Conservation (phyloP, 2,888 invertebrate genomes). For the Sinotaia quadrata region DNA sequence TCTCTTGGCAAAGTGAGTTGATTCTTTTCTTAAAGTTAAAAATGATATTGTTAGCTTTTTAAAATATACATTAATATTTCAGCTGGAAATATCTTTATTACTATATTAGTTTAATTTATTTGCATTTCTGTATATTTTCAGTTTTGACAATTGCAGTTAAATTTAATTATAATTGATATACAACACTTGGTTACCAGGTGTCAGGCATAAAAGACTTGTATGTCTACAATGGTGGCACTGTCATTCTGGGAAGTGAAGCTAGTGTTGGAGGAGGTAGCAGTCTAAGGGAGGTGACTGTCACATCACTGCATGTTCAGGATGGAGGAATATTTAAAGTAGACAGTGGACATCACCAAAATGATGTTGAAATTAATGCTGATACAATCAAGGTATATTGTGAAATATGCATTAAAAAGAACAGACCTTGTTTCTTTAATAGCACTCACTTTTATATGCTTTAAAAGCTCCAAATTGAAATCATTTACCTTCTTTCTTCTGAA, state of each 20-base stretch:
- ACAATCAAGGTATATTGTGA: conserved; percentile 17
- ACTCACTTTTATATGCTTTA: too few species aligned
- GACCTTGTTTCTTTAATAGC: too few species aligned
- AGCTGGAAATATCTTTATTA: too few species aligned
- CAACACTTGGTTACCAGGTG: conserved; percentile 45
- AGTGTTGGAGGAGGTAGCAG: conserved; percentile 42
- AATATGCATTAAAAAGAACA: too few species aligned
- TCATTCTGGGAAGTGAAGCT: conserved; percentile 47
- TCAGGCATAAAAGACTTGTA: conserved; percentile 57
- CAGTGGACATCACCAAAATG: conserved; percentile 22
- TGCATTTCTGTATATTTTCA: too few species aligned
- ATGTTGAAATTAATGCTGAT: conserved; percentile 20
- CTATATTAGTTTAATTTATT: too few species aligned
- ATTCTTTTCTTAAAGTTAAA: neutral
- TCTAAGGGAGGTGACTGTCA: conserved; percentile 38
- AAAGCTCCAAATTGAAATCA: too few species aligned
- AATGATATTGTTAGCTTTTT: too few species aligned
- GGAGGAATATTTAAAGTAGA: conserved; percentile 51
- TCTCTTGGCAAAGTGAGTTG: conserved; percentile 46
- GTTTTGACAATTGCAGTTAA: too few species aligned
- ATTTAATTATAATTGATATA: too few species aligned
- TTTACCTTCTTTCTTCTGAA: too few species aligned
- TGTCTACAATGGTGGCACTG: conserved; percentile 55
- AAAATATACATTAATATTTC: too few species aligned
- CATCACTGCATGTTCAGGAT: conserved; percentile 55